A percentile compares a stretch with the other conserved stretches of the same genome.
phyloP scores from a whole-genome alignment of 1,140 invertebrate genomes.

The Hydropsyche tenuis region DNA sequence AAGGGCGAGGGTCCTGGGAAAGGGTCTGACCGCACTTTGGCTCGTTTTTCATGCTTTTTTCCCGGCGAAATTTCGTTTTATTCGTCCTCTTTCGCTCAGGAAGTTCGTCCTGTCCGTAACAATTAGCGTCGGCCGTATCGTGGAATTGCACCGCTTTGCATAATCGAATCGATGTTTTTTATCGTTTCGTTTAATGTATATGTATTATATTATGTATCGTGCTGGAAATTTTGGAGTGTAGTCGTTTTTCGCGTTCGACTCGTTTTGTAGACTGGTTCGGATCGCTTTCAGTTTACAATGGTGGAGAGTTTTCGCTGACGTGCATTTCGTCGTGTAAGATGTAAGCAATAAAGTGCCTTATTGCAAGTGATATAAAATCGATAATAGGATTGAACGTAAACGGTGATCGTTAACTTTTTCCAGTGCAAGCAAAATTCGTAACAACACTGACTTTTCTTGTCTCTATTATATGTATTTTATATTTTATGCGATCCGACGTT shows the following conservation, averaged over 20 bases:
- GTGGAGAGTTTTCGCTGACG: neutral
- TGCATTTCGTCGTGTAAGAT: neutral
- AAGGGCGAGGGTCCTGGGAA: neutral
- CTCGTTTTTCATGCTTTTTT: neutral
- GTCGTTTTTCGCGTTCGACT: neutral
- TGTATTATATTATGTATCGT: neutral
- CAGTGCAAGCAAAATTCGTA: constrained; percentile 20
- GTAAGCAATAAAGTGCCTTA: constrained; percentile 21
- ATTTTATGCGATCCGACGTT: too few relatives aligned
- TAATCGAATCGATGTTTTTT: constrained; percentile 3
- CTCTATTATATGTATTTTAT: too few relatives aligned
- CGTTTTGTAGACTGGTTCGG: neutral
- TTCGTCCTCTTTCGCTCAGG: neutral
- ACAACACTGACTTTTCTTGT: neutral
- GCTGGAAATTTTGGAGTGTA: neutral
- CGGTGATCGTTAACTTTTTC: constrained; percentile 22
- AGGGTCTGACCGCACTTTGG: neutral
- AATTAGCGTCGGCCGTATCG: neutral
- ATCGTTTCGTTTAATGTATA: neutral
- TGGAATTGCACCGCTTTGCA: constrained; percentile 3
- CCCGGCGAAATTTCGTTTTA: neutral
- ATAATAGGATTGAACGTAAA: constrained; percentile 26
- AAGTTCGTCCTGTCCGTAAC: neutral
- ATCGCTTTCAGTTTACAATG: constrained; percentile 2
- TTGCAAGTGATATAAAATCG: constrained; percentile 26